These are phyloP conservation scores for Pseudococcus viburni DNA, from an alignment of 2,888 invertebrate species.

Conservation along the genomic window DNA sequence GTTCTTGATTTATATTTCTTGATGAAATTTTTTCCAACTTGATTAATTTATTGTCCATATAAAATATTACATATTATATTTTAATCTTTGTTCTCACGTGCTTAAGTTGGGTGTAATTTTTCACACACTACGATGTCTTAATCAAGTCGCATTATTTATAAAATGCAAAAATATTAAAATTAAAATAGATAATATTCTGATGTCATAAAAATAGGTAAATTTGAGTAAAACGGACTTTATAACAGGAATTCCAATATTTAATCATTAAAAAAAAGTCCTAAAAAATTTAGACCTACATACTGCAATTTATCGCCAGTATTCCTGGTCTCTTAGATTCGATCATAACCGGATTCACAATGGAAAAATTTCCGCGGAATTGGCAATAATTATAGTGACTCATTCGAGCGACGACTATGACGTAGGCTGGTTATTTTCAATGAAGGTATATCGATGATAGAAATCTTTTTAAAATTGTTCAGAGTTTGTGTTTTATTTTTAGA, in stretches of 20 bases:
- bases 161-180: background rate
- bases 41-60: too few species aligned
- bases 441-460: background rate
- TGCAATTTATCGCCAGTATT: constrained; percentile 3
- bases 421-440: background rate
- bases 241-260: background rate
- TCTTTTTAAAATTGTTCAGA: background rate
- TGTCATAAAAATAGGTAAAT: too few species aligned
- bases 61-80: background rate
- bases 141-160: background rate
- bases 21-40: too few species aligned
- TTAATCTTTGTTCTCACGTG: background rate
- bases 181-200: too few species aligned
- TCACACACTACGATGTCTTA: too few species aligned
- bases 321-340: background rate
- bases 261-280: background rate
- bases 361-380: constrained; percentile 3
- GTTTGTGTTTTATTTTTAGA: background rate
- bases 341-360: constrained; percentile 8
- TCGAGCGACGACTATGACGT: background rate
- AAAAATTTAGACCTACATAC: background rate
- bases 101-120: background rate
- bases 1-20: too few species aligned
- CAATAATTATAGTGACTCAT: background rate
- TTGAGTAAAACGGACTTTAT: background rate